A percentile compares a stretch with the other conserved stretches of the same genome.
These are phyloP conservation scores for Drepana falcataria DNA, from an alignment of 2,888 invertebrate species.

Conservation along the genomic window DNA sequence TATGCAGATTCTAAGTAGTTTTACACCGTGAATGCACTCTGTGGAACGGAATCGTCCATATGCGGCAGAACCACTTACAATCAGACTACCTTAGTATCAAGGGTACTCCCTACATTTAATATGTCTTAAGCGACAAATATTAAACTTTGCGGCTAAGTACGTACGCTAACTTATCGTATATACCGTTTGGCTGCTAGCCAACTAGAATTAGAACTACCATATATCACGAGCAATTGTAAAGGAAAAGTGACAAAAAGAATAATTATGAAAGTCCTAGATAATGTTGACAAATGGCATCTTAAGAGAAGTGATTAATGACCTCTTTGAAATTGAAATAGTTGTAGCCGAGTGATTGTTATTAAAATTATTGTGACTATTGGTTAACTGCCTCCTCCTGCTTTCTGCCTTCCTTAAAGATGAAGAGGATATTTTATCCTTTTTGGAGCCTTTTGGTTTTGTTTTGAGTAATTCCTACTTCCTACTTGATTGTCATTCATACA, in stretches of 20 bases:
- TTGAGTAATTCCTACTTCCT: too few species aligned
- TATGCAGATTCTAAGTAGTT: too few species aligned
- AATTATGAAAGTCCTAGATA: constrained; percentile 21
- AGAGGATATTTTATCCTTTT: too few species aligned
- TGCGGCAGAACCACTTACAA: too few species aligned
- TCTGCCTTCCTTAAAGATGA: too few species aligned
- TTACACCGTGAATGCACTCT: too few species aligned
- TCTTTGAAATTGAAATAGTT: not conserved
- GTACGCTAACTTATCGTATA: constrained; percentile 9
- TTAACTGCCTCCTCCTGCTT: too few species aligned
- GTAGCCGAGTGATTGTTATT: not conserved
- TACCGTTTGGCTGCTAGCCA: constrained; percentile 37
- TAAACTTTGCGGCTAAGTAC: constrained; percentile 33
- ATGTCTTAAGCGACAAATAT: constrained; percentile 49
- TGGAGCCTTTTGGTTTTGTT: too few species aligned
- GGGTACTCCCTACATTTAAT: constrained; percentile 30
- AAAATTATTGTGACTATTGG: too few species aligned
- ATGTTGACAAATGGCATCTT: constrained; percentile 10
- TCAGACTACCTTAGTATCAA: not conserved
- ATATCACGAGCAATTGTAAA: constrained; percentile 50
- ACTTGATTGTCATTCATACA: too few species aligned
- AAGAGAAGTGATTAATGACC: not conserved
- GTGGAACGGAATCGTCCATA: too few species aligned
- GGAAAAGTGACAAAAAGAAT: constrained; percentile 37
- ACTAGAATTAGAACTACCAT: constrained; percentile 51